Conservation (phyloP, 1,140 invertebrate genomes). For the Saccostrea cuccullata region DNA sequence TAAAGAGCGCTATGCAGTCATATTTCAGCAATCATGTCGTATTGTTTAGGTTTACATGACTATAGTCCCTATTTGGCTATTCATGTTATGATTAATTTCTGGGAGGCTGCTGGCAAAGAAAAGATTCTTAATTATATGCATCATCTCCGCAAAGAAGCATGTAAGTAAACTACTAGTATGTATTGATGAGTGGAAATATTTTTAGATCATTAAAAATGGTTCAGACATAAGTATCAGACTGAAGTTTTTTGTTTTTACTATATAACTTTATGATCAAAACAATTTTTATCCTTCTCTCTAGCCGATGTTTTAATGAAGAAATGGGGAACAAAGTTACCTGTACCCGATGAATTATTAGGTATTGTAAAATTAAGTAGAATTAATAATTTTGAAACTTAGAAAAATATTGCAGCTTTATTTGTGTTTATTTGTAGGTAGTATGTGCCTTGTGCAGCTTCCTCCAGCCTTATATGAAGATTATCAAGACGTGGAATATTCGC, state of each 20-base stretch:
- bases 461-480: slow-evolving; percentile 54
- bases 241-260: not conserved
- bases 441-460: slow-evolving; percentile 73
- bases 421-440: slow-evolving; percentile 61
- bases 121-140: slow-evolving; percentile 70
- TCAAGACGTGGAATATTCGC: slow-evolving; percentile 61
- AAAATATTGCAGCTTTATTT: not conserved
- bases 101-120: slow-evolving; percentile 65
- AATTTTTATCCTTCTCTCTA: slow-evolving; percentile 53
- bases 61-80: slow-evolving; percentile 75
- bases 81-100: slow-evolving; percentile 74
- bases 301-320: slow-evolving; percentile 63
- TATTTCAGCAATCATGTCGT: not conserved
- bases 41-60: slow-evolving; percentile 73
- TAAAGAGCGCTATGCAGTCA: not conserved
- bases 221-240: not conserved
- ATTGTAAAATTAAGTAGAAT: not conserved
- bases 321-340: slow-evolving; percentile 69
- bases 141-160: slow-evolving; percentile 65
- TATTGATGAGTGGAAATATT: not conserved
- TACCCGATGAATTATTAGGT: slow-evolving; percentile 74
- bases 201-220: not conserved
- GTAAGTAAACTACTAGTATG: slow-evolving; percentile 57
- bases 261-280: not conserved
- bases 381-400: no score